Conservation (phyloP, 2,888 invertebrate species). For the Drosophila fungiperda region DNA sequence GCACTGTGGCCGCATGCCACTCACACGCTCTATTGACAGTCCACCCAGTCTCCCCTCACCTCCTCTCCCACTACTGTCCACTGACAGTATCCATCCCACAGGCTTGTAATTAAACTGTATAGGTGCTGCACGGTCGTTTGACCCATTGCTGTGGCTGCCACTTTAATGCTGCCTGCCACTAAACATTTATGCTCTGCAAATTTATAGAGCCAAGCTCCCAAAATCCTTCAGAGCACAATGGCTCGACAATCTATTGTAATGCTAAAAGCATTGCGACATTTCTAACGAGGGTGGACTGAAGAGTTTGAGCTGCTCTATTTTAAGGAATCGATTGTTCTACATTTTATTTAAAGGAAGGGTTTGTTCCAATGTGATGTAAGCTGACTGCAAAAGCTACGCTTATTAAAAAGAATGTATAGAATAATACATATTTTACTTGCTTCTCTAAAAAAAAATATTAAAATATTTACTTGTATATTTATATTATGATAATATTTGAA, state of each 20-base stretch:
- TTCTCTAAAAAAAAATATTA: no score
- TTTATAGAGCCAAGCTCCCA: slow-evolving; percentile 50
- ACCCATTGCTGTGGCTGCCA: slow-evolving; percentile 21
- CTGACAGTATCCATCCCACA: neutral
- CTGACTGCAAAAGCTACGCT: no score
- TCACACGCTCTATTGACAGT: slow-evolving; percentile 41
- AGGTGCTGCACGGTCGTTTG: slow-evolving; percentile 13
- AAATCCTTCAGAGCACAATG: slow-evolving; percentile 50
- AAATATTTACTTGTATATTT: neutral
- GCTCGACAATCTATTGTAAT: slow-evolving; percentile 58
- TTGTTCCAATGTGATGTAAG: no score
- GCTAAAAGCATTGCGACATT: slow-evolving; percentile 53
- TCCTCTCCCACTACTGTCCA: neutral
- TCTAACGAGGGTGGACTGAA: slow-evolving; percentile 5
- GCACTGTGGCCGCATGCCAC: slow-evolving; percentile 50
- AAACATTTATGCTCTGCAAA: slow-evolving; percentile 48
- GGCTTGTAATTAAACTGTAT: slow-evolving; percentile 66
- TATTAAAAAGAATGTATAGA: neutral
- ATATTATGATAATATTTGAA: neutral
- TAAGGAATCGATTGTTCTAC: neutral
- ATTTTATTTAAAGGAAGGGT: no score
- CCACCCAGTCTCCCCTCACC: neutral
- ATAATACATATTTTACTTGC: neutral
- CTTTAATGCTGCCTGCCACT: slow-evolving; percentile 13
- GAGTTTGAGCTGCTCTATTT: slow-evolving; percentile 3